Evolutionary conservation across 2,113 vertebrate genomes (phyloP).

Genomic region (Malurus elegans): DNA sequence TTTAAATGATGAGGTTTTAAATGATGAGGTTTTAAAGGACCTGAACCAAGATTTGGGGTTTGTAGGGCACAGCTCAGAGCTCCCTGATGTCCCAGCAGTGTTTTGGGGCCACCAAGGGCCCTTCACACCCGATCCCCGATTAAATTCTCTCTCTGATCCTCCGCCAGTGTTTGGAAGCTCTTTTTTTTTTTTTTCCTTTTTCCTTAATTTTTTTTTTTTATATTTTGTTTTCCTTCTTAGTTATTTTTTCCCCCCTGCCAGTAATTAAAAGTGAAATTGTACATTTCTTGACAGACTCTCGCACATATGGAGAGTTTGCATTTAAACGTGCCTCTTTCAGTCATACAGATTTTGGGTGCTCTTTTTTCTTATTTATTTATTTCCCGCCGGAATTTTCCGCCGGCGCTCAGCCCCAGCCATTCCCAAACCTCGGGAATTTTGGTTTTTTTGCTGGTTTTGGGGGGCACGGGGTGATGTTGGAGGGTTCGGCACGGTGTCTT

Average conservation of each 20-base stretch:
- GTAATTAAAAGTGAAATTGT: constrained; percentile 68
- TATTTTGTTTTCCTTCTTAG: constrained; percentile 56
- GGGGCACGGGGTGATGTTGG: neutral
- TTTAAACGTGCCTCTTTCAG: constrained; percentile 72
- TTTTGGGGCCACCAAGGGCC: neutral
- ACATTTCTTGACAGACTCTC: constrained; percentile 67
- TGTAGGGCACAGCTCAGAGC: neutral
- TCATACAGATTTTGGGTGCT: constrained; percentile 64
- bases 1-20: too few relatives aligned
- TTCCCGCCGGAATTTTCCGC: neutral
- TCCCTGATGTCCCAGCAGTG: fast-evolving
- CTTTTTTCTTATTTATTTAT: constrained; percentile 52
- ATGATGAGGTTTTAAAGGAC: fast-evolving
- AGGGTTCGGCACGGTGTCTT: neutral
- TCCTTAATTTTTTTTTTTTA: neutral
- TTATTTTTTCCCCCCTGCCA: constrained; percentile 49
- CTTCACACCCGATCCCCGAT: neutral
- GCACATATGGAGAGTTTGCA: constrained; percentile 71
- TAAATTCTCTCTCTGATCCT: neutral
- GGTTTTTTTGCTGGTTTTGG: too few relatives aligned
- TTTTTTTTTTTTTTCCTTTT: neutral
- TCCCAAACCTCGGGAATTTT: too few relatives aligned
- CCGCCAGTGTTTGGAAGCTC: neutral
- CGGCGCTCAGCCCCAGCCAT: neutral
- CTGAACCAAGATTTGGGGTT: neutral